Evolutionary conservation across 23 tunicate genomes (phyloP).

Genomic region (Halocynthia roretzi): DNA sequence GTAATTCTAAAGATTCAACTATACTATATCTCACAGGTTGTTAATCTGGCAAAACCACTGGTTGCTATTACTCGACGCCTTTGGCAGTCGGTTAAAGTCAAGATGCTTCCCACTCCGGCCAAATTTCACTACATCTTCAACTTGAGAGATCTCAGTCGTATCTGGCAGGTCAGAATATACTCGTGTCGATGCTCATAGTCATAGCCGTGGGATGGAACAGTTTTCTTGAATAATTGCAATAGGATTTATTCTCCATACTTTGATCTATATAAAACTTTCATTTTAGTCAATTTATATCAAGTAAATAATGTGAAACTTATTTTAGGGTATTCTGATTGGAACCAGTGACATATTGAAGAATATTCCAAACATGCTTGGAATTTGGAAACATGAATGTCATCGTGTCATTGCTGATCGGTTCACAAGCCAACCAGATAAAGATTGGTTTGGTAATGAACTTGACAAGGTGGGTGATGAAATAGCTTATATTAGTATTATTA

Average conservation of each 20-base stretch:
- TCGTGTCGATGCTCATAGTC: not conserved
- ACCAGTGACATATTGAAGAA: slow-evolving; percentile 27
- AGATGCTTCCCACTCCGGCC: slow-evolving; percentile 99
- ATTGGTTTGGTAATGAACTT: slow-evolving; percentile 70
- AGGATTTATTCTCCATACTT: not conserved
- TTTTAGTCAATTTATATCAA: not conserved
- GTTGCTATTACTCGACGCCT: slow-evolving; percentile 79
- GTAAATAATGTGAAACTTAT: not conserved
- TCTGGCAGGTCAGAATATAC: slow-evolving; percentile 90
- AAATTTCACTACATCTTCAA: slow-evolving; percentile 99
- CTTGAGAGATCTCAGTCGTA: slow-evolving; percentile 95
- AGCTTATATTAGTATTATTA: not conserved
- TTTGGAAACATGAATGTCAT: slow-evolving; percentile 99
- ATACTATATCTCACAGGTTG: slow-evolving; percentile 27
- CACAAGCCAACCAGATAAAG: slow-evolving; percentile 94
- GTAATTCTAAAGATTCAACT: not conserved
- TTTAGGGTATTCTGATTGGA: slow-evolving; percentile 65
- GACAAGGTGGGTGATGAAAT: slow-evolving; percentile 32
- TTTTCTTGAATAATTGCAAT: not conserved
- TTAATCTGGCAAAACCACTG: slow-evolving; percentile 45
- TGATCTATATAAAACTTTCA: not conserved
- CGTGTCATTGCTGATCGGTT: slow-evolving; percentile 97
- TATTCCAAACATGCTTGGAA: slow-evolving; percentile 49
- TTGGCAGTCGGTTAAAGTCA: slow-evolving; percentile 93
- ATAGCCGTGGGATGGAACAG: not conserved